phyloP scores from a whole-genome alignment of 1,140 invertebrate species.

The Halesus radiatus region DNA sequence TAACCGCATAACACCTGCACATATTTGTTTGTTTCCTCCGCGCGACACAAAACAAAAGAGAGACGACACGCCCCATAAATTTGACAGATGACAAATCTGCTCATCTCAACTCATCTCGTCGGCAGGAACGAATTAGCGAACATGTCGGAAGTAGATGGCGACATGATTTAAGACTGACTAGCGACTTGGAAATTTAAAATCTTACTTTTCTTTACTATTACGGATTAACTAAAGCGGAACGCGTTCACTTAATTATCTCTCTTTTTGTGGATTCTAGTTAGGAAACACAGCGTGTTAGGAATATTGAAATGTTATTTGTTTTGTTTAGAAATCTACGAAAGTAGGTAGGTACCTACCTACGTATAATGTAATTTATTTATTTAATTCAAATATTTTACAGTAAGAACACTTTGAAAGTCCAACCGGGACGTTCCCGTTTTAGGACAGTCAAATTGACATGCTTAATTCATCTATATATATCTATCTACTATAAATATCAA shows the following conservation, averaged over 20 bases:
- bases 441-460: no score
- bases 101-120: not conserved
- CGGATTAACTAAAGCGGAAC: not conserved
- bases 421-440: no score
- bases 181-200: not conserved
- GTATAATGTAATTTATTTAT: no score
- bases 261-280: conserved; percentile 8
- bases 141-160: conserved; percentile 6
- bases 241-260: not conserved
- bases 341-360: no score
- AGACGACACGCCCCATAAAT: not conserved
- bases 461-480: no score
- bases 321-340: no score
- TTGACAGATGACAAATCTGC: not conserved
- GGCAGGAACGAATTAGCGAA: not conserved
- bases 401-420: no score
- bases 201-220: no score
- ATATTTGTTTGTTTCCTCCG: not conserved
- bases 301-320: not conserved
- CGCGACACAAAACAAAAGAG: not conserved
- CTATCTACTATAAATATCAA: no score
- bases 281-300: not conserved
- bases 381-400: no score
- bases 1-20: not conserved
- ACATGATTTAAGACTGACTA: conserved; percentile 4